Percentiles rank a stretch among this genome's conserved stretches.
Evolutionary conservation across 1,140 invertebrate genomes (phyloP).

Genomic region (Dendroctonus ponderosae): DNA sequence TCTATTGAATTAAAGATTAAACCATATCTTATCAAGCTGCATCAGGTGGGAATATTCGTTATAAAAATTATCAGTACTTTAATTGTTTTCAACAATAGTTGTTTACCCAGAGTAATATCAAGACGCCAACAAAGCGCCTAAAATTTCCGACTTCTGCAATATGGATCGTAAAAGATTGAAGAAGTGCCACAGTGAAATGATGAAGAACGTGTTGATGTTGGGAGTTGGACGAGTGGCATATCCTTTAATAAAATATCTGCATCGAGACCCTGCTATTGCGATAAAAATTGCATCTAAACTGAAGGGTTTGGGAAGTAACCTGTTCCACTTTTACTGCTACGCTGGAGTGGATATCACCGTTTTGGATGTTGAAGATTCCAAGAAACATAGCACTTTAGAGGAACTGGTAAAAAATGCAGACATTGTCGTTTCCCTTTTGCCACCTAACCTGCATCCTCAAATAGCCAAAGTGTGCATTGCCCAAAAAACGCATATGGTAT

Average conservation of each 20-base stretch:
- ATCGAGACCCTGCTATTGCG: slow-evolving; percentile 75
- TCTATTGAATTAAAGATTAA: too few relatives aligned
- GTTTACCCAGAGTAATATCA: too few relatives aligned
- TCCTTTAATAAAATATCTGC: slow-evolving; percentile 91
- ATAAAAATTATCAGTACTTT: too few relatives aligned
- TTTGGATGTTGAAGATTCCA: slow-evolving; percentile 70
- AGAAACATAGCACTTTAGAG: slow-evolving; percentile 64
- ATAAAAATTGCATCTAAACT: slow-evolving; percentile 86
- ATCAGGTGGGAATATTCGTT: too few relatives aligned
- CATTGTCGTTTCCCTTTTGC: slow-evolving; percentile 87
- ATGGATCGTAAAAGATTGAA: slow-evolving; percentile 47
- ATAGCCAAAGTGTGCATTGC: slow-evolving; percentile 86
- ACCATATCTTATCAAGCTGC: too few relatives aligned
- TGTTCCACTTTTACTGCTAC: slow-evolving; percentile 75
- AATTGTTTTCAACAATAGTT: too few relatives aligned
- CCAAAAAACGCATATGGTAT: slow-evolving; percentile 88
- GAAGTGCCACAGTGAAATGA: slow-evolving; percentile 49
- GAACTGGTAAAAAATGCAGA: slow-evolving; percentile 73
- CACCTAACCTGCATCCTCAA: slow-evolving; percentile 83
- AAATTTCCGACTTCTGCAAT: too few relatives aligned
- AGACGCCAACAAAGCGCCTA: too few relatives aligned
- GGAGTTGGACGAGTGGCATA: slow-evolving; percentile 94
- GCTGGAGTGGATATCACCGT: slow-evolving; percentile 78
- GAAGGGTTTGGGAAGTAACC: slow-evolving; percentile 81
- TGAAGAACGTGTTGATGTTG: slow-evolving; percentile 77